Evolutionary conservation across 37 sponge, comb jelly and placozoan genomes (phyloP).

Genomic region (Aphrocallistes beatrix): DNA sequence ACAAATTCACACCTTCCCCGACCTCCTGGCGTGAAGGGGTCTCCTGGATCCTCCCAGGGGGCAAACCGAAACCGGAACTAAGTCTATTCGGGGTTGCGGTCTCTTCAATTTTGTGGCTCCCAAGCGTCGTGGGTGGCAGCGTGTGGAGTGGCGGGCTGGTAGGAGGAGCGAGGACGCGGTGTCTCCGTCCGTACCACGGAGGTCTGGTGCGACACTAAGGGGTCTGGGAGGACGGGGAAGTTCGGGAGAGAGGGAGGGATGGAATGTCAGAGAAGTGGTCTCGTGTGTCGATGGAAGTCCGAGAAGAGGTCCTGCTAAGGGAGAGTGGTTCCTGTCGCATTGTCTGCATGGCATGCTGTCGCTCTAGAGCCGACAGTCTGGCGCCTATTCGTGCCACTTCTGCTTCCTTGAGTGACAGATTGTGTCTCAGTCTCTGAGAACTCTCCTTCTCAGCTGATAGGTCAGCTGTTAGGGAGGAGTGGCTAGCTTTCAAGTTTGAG

Average conservation of each 20-base stretch:
- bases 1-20: neutral
- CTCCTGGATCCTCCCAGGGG: neutral
- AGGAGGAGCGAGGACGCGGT: neutral
- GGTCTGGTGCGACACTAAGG: neutral
- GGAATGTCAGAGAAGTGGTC: neutral
- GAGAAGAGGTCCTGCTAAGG: neutral
- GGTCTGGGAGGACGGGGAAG: neutral
- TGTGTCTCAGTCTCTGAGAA: neutral
- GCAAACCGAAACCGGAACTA: neutral
- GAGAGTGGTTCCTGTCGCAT: conserved; percentile 6
- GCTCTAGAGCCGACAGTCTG: neutral
- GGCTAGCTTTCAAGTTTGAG: neutral
- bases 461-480: neutral
- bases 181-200: neutral
- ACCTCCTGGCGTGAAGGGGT: neutral
- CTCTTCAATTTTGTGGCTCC: too few relatives aligned
- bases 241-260: neutral
- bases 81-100: neutral
- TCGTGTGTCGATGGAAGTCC: neutral
- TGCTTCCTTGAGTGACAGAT: neutral
- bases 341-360: neutral
- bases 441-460: conserved; percentile 11
- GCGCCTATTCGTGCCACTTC: neutral
- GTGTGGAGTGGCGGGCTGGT: neutral
- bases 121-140: neutral